These are phyloP conservation scores for Tetragnatha versicolor DNA, from an alignment of 1,140 invertebrate genomes.

Conservation along the genomic window DNA sequence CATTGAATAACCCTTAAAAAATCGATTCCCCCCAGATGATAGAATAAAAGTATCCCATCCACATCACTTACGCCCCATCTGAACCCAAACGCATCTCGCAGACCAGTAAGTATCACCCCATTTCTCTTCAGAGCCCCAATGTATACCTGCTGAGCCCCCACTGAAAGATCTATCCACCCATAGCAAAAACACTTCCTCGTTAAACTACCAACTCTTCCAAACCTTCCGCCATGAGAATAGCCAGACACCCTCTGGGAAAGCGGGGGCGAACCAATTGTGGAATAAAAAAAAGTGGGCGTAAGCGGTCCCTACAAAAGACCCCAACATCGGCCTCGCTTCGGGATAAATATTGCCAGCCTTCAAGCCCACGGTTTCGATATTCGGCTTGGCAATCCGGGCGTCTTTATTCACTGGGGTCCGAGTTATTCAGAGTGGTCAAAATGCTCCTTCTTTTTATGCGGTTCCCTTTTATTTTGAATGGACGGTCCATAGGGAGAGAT, in stretches of 20 bases:
- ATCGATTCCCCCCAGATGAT: too few relatives aligned
- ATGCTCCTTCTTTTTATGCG: not conserved
- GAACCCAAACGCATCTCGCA: too few relatives aligned
- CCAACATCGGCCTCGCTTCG: not conserved
- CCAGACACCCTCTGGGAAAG: not conserved
- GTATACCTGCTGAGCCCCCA: too few relatives aligned
- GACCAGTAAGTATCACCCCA: too few relatives aligned
- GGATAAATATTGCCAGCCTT: constrained; percentile 1
- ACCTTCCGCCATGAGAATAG: not conserved
- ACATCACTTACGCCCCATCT: too few relatives aligned
- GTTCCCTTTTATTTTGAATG: not conserved
- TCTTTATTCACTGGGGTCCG: constrained; percentile 27
- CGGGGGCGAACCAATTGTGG: constrained; percentile 24
- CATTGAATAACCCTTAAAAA: too few relatives aligned
- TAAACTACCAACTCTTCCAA: too few relatives aligned
- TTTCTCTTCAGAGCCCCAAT: too few relatives aligned
- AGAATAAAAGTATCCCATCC: too few relatives aligned
- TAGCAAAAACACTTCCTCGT: too few relatives aligned
- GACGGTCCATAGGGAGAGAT: not conserved
- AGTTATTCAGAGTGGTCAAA: not conserved
- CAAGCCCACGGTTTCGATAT: not conserved
- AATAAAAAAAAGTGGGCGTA: constrained; percentile 7
- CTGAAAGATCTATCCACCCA: too few relatives aligned
- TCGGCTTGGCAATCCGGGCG: not conserved
- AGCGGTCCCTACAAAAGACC: constrained; percentile 9